A percentile compares a stretch with the other conserved stretches of the same genome.
Evolutionary conservation across 2,113 vertebrate species (phyloP).

Genomic region (Marmota monax): DNA sequence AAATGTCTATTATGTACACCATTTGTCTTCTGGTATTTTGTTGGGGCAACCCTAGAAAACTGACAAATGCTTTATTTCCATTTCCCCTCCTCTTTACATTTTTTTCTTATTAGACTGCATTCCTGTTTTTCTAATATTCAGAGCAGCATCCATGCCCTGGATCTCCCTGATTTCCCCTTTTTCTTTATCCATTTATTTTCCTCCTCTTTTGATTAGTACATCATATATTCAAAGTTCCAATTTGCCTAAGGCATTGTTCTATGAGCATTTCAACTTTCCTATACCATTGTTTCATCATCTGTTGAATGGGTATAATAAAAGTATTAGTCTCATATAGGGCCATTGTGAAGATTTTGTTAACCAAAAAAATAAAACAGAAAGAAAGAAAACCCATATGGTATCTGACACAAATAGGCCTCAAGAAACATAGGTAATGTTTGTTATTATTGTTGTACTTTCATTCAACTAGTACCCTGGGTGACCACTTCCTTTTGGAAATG

Average conservation of each 20-base stretch:
- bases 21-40: background rate
- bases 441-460: background rate
- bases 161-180: background rate
- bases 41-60: background rate
- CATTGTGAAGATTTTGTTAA: background rate
- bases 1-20: background rate
- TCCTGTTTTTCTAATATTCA: background rate
- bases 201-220: background rate
- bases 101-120: background rate
- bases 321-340: background rate
- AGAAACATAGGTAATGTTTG: background rate
- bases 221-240: background rate
- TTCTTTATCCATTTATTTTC: background rate
- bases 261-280: background rate
- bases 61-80: background rate
- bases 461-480: background rate
- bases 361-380: background rate
- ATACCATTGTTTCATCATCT: background rate
- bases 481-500: background rate
- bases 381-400: background rate
- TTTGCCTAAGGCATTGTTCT: background rate
- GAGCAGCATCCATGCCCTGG: background rate
- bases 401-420: background rate
- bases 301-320: background rate
- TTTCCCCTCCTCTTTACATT: background rate